phyloP scores from a whole-genome alignment of 2,797 vertebrate genomes.

The Anomalospiza imberbis region DNA sequence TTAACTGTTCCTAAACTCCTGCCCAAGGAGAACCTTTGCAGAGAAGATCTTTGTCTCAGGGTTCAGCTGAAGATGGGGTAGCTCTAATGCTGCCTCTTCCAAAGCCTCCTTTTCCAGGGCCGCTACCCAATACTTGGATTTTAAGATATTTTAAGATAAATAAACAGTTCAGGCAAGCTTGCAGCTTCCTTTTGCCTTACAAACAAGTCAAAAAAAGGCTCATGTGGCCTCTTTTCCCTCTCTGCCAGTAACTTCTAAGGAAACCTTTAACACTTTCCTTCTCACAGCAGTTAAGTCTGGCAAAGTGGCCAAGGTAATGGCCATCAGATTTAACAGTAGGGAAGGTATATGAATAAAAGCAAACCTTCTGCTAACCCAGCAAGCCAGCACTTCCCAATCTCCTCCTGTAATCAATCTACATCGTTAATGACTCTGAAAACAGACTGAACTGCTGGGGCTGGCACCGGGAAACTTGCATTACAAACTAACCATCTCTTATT shows the following conservation, averaged over 20 bases:
- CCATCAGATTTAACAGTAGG: slow-evolving; percentile 55
- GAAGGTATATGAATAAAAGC: slow-evolving; percentile 59
- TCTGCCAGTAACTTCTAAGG: neutral
- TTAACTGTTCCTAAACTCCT: neutral
- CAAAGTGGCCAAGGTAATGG: slow-evolving; percentile 50
- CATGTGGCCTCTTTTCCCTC: neutral
- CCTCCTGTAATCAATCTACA: slow-evolving; percentile 69
- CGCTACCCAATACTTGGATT: neutral
- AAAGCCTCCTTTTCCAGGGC: neutral
- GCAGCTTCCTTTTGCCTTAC: slow-evolving; percentile 10
- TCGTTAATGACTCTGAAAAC: slow-evolving; percentile 80
- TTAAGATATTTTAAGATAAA: slow-evolving; percentile 23
- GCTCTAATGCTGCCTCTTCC: neutral
- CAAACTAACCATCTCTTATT: slow-evolving; percentile 73
- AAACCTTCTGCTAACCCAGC: slow-evolving; percentile 67
- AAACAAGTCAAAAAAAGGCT: slow-evolving; percentile 11
- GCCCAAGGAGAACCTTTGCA: neutral
- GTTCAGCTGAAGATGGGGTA: neutral
- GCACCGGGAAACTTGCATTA: slow-evolving; percentile 73
- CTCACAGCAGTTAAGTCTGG: neutral
- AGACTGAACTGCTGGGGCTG: slow-evolving; percentile 71
- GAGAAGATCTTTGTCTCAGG: neutral
- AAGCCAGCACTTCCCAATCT: slow-evolving; percentile 63
- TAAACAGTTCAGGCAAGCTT: neutral
- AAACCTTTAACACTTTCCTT: slow-evolving; percentile 34